Evolutionary conservation across 2,113 vertebrate species (phyloP), one percentile per base, ranked within the genome.

Genomic region (Psophia crepitans): DNA sequence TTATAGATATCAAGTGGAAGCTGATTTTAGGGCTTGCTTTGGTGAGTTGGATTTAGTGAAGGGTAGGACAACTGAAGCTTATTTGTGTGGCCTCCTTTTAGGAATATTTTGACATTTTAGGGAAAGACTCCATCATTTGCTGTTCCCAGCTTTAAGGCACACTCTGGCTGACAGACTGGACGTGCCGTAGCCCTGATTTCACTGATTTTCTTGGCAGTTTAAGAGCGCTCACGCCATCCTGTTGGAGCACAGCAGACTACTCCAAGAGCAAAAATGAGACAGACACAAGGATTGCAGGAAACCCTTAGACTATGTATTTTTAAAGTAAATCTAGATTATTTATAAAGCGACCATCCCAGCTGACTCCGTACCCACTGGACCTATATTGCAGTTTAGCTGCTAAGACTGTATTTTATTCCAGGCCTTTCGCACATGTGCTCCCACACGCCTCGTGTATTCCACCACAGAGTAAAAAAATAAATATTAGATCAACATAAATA

Each of bases 191-290:
- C 81, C 53, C 39, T 96, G 95, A 97, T 86, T 74, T 81, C 90
- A 93, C 51, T 81, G 33, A 69, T 76, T 94, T 93, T 97, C 91
- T 73, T 83, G 75, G 71, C 88, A 75, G 75, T 84, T 93, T 74
- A 68, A 46, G 75, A 74, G 66, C 1, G 4, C 51, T 95, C 11
- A n/a, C 5, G 9, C 81, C 89, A 74, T 35, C 43, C 70, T 79
- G 92, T 77, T 51, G 80, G 81, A 93, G 82, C 82, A 88, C 84
- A 93, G 87, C 84, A 87, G 14, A 84, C 20, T 53, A 53, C 68
- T 57, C 60, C 28, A 77, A 51, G 35, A 88, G 28, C 54, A 46
- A 24, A 68, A 68, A 54, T 16, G 1, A 84, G 46, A 39, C 33
- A 75, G 79, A 70, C 12, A 44, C 11, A 37, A 41, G 5, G 37